Evolutionary conservation across 2,888 invertebrate species (phyloP), one percentile per base, ranked within the genome.

Genomic region (Zaprionus obscuricornis): DNA sequence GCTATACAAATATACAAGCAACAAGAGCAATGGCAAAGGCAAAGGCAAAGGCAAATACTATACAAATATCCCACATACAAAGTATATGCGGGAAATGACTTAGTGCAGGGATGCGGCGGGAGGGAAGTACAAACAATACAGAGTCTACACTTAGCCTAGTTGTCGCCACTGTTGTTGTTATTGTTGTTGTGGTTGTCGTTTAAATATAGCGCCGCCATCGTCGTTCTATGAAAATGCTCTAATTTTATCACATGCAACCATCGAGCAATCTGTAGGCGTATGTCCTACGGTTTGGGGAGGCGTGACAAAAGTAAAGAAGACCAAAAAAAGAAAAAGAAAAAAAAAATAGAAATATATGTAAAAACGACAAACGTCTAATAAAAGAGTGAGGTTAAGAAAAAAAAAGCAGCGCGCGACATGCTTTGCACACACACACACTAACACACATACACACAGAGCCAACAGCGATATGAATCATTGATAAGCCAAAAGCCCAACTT

Each of bases 201-300:
- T 70, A 73, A 66, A 70, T 70, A 62, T 75, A 71, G 68, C 26
- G 49, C 18, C 57, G 36, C 20, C 27, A 24, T 10, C 3, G 14
- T n/a, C 27, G 34, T 49, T 16, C 42, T 47, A 18, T 58, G 62
- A 57, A 64, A 59, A 51, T 66, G 84, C 66, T 79, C 86, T 66
- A 85, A 76, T 75, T 78, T 71, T 84, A 78, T 72, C 81, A 58
- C 86, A 78, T 85, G 78, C 86, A 71, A 72, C 57, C 81, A 83
- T 83, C 86, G 52, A 36, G 43, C 47, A 49, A 39, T 56, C 37
- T 37, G 62, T 40, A 55, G 75, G 62, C 58, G 52, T 82, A 49
- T 57, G 51, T 39, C 54, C 24, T 27, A 50, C 51, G 29, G 54
- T 56, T 40, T 29, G 45, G 31, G 46, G 36, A 40, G 67, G 68